Conservation (phyloP, 2,888 invertebrate species). For the Trachelus stipa region DNA sequence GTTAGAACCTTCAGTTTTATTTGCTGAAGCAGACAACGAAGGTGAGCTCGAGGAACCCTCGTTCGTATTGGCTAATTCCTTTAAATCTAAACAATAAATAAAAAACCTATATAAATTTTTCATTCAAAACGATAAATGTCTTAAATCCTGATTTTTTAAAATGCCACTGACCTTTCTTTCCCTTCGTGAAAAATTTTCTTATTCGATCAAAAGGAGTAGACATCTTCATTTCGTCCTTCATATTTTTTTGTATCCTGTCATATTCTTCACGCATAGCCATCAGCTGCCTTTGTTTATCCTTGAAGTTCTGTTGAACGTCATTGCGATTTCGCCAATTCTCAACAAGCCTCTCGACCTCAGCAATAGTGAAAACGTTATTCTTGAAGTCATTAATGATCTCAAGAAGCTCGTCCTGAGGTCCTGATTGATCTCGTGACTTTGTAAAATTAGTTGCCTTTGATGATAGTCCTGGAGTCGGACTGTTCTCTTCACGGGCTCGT, state of each 20-base stretch:
- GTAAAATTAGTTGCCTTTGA: constrained; percentile 33
- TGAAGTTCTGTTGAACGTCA: constrained; percentile 87
- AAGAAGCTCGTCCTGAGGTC: constrained; percentile 79
- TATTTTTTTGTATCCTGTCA: constrained; percentile 82
- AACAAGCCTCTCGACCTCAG: constrained; percentile 86
- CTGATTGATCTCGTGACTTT: constrained; percentile 53
- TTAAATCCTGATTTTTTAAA: constrained; percentile 11
- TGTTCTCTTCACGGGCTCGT: constrained; percentile 19
- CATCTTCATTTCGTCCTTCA: constrained; percentile 81
- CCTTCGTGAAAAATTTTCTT: constrained; percentile 79
- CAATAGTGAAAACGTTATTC: constrained; percentile 87
- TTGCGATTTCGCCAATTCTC: constrained; percentile 89
- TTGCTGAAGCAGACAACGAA: constrained; percentile 19
- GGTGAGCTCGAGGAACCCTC: constrained; percentile 37
- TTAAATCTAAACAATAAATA: constrained; percentile 33
- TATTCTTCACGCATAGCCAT: constrained; percentile 84
- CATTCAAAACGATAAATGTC: neutral
- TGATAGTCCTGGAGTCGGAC: constrained; percentile 25
- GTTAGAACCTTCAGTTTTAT: constrained; percentile 43
- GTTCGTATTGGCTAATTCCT: constrained; percentile 41
- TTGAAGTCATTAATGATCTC: constrained; percentile 92
- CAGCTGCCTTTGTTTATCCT: constrained; percentile 86
- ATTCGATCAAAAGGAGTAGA: constrained; percentile 85
- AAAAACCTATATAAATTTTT: neutral
- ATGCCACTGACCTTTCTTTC: constrained; percentile 65